These are phyloP conservation scores for Epinotia bilunana DNA, from an alignment of 2,888 invertebrate species.

Conservation along the genomic window DNA sequence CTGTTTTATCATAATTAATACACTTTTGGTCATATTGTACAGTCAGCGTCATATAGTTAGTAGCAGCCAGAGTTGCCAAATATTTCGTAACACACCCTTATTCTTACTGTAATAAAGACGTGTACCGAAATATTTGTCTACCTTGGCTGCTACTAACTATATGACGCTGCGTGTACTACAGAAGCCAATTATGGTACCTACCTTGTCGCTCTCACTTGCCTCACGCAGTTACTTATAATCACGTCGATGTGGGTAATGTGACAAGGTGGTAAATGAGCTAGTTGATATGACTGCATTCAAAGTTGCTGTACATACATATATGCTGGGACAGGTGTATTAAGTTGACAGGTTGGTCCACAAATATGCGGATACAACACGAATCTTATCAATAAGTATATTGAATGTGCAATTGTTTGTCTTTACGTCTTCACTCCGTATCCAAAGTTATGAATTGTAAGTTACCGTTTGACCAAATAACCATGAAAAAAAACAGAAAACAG, in stretches of 20 bases:
- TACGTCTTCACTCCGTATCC: neutral
- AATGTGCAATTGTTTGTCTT: neutral
- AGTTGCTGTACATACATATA: neutral
- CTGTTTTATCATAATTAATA: conserved; percentile 32
- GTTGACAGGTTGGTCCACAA: conserved; percentile 4
- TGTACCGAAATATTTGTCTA: too few relatives aligned
- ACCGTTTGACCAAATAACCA: too few relatives aligned
- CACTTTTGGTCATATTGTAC: conserved; percentile 15
- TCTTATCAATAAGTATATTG: neutral
- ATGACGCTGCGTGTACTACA: neutral
- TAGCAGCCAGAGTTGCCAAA: too few relatives aligned
- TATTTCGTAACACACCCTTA: too few relatives aligned
- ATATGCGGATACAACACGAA: conserved; percentile 10
- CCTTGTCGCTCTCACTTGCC: conserved; percentile 3
- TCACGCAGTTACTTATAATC: neutral
- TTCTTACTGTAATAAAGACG: too few relatives aligned
- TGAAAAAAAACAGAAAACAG: too few relatives aligned
- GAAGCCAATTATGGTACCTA: conserved; percentile 1
- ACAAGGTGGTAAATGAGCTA: conserved; percentile 4
- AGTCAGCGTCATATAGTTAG: too few relatives aligned
- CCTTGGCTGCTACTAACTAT: too few relatives aligned
- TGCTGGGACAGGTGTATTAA: conserved; percentile 2
- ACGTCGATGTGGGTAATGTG: neutral
- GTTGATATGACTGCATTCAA: neutral
- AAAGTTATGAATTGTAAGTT: neutral